These are phyloP conservation scores for Sinosuthora webbiana DNA, from an alignment of 2,113 vertebrate species.

Conservation along the genomic window DNA sequence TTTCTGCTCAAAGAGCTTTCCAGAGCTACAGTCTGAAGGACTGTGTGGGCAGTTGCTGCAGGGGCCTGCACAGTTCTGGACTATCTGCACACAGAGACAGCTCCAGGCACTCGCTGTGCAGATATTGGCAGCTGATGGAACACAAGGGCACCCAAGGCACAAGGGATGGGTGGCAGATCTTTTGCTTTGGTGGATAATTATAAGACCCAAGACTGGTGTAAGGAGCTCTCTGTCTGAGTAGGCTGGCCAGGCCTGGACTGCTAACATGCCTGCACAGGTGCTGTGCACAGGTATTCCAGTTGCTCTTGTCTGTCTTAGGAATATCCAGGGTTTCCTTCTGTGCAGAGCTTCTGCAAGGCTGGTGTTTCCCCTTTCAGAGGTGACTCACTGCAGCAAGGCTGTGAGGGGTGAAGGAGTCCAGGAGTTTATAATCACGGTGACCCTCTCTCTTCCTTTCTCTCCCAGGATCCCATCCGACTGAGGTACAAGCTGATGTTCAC, in stretches of 20 bases:
- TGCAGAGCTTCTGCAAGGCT: background rate
- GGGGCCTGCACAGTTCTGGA: background rate
- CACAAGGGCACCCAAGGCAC: background rate
- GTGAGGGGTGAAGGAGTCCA: background rate
- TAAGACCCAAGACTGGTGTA: accelerated
- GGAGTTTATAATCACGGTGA: background rate
- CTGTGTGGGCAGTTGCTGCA: background rate
- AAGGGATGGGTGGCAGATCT: background rate
- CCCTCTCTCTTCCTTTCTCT: background rate
- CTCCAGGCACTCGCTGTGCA: background rate
- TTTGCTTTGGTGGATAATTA: background rate
- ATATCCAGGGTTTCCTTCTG: background rate
- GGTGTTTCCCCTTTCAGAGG: background rate
- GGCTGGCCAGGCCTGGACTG: background rate
- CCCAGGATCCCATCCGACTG: constrained; percentile 77
- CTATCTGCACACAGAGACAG: background rate
- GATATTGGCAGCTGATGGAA: background rate
- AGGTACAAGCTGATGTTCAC: constrained; percentile 79
- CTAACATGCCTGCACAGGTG: background rate
- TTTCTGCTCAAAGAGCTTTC: background rate
- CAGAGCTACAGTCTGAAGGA: background rate
- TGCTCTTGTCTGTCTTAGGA: accelerated
- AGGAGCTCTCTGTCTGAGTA: background rate
- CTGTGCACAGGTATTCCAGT: background rate
- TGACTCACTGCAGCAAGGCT: background rate